Percentiles rank a stretch among this genome's conserved stretches.
phyloP scores from a whole-genome alignment of 1,140 invertebrate genomes.

The Lasaia peninsularis region DNA sequence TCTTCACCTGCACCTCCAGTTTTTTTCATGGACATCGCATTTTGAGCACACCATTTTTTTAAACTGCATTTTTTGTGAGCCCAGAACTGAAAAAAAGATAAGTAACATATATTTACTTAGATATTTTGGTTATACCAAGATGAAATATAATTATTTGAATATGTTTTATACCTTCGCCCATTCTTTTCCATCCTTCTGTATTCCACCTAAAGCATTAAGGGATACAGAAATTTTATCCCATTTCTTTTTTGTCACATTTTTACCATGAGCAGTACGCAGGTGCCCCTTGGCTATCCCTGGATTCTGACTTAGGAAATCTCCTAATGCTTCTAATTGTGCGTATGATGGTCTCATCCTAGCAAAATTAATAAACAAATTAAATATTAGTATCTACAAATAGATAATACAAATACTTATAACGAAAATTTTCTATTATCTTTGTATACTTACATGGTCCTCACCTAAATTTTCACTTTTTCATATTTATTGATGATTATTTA shows the following conservation, averaged over 20 bases:
- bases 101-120: background rate
- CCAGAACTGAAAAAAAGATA: background rate
- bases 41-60: background rate
- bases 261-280: background rate
- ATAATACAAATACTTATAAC: too few species aligned
- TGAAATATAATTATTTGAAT: background rate
- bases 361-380: too few species aligned
- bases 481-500: too few species aligned
- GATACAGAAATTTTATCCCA: background rate
- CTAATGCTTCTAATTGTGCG: background rate
- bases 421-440: too few species aligned
- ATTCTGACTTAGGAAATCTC: background rate
- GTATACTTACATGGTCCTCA: too few species aligned
- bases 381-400: too few species aligned
- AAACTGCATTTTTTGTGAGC: background rate
- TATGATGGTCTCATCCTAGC: background rate
- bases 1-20: background rate
- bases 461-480: too few species aligned
- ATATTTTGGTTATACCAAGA: background rate
- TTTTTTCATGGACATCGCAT: background rate
- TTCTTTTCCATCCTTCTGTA: background rate
- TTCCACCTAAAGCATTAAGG: background rate
- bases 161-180: constrained; percentile 2
- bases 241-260: background rate
- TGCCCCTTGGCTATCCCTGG: background rate